Evolutionary conservation across 2,113 vertebrate genomes (phyloP).

Genomic region (Malurus elegans): DNA sequence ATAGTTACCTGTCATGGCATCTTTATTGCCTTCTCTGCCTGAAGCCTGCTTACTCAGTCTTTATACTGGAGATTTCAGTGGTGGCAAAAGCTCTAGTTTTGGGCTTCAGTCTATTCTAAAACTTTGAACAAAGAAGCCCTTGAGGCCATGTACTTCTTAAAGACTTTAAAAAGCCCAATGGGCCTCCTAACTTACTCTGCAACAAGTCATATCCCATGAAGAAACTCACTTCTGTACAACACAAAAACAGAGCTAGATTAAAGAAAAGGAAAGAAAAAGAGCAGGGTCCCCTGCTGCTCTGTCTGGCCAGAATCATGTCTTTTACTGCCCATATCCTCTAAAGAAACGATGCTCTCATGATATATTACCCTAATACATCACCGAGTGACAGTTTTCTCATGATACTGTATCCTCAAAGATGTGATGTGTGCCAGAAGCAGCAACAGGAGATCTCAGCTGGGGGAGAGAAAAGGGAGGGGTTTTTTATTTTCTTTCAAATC

Average conservation of each 20-base stretch:
- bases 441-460: conserved; percentile 47
- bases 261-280: conserved; percentile 71
- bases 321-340: conserved; percentile 71
- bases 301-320: conserved; percentile 76
- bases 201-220: conserved; percentile 83
- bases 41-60: conserved; percentile 33
- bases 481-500: conserved; percentile 18
- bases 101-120: conserved; percentile 24
- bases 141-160: conserved; percentile 71
- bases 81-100: conserved; percentile 35
- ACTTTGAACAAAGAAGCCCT: conserved; percentile 76
- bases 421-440: conserved; percentile 66
- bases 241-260: conserved; percentile 74
- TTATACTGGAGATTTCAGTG: conserved; percentile 44
- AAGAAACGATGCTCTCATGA: conserved; percentile 73
- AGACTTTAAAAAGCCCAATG: conserved; percentile 76
- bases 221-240: conserved; percentile 77
- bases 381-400: conserved; percentile 70
- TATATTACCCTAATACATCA: conserved; percentile 74
- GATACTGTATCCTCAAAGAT: conserved; percentile 69
- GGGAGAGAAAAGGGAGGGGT: neutral
- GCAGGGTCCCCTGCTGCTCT: conserved; percentile 68
- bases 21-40: conserved; percentile 46
- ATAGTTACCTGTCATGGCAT: neutral
- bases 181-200: conserved; percentile 77